A percentile compares a stretch with the other conserved stretches of the same genome.
Conservation (phyloP, 2,888 invertebrate species). For the Drosophila stalkeri region DNA sequence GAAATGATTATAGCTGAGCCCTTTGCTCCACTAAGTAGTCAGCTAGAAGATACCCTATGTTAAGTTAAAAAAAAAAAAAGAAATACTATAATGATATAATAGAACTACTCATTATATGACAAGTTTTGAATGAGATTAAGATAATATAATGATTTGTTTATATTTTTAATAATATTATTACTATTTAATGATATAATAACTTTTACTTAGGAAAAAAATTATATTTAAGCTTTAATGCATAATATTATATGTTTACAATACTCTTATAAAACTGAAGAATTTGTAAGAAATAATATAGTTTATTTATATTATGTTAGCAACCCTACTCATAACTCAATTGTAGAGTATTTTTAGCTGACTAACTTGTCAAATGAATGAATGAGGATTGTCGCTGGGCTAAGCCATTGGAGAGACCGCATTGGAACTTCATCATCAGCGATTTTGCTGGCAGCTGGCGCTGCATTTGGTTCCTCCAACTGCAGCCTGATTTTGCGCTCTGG, state of each 20-base stretch:
- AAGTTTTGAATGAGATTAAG: no score
- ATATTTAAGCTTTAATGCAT: background rate
- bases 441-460: slow-evolving; percentile 38
- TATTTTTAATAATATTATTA: background rate
- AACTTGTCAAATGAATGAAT: slow-evolving; percentile 11
- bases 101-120: no score
- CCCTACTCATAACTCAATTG: background rate
- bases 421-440: slow-evolving; percentile 56
- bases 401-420: slow-evolving; percentile 23
- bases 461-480: slow-evolving; percentile 44
- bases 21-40: background rate
- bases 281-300: background rate
- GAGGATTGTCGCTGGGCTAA: slow-evolving; percentile 10
- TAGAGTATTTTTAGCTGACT: slow-evolving; percentile 8
- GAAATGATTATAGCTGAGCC: slow-evolving; percentile 6
- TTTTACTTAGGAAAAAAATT: no score
- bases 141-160: no score
- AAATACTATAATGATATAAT: background rate
- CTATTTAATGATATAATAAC: no score
- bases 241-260: background rate
- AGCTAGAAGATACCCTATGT: slow-evolving; percentile 4
- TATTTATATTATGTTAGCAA: no score
- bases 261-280: background rate
- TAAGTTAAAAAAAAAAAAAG: background rate
- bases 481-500: slow-evolving; percentile 41